phyloP scores from a whole-genome alignment of 2,797 vertebrate species.

The Coranthus polyacanthus region DNA sequence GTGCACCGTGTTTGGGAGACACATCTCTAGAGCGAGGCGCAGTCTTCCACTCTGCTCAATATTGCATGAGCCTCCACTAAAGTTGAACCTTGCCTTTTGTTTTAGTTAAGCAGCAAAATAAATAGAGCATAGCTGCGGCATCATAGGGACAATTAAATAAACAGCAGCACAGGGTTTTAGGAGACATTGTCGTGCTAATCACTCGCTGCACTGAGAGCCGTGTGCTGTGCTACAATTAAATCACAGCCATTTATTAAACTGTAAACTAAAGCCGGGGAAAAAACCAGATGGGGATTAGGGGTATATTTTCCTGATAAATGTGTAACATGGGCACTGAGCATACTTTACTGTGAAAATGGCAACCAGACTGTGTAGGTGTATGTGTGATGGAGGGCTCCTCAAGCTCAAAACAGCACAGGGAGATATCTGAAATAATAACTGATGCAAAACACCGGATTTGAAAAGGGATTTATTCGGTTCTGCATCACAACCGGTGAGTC shows the following conservation, averaged over 20 bases:
- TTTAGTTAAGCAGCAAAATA: slow-evolving; percentile 83
- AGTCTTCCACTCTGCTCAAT: slow-evolving; percentile 81
- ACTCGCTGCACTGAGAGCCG: slow-evolving; percentile 70
- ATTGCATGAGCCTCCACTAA: slow-evolving; percentile 82
- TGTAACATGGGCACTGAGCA: slow-evolving; percentile 58
- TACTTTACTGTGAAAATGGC: slow-evolving; percentile 50
- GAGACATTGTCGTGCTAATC: slow-evolving; percentile 79
- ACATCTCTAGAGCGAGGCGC: slow-evolving; percentile 76
- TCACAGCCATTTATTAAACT: slow-evolving; percentile 77
- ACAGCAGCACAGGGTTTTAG: slow-evolving; percentile 76
- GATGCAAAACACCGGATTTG: slow-evolving; percentile 76
- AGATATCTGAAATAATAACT: slow-evolving; percentile 75
- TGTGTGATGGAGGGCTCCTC: slow-evolving; percentile 20
- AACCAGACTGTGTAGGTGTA: slow-evolving; percentile 40
- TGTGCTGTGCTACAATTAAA: slow-evolving; percentile 72
- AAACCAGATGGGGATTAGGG: slow-evolving; percentile 62
- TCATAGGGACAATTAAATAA: slow-evolving; percentile 85
- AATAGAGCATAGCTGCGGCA: slow-evolving; percentile 82
- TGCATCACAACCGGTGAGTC: slow-evolving; percentile 65
- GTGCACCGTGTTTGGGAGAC: slow-evolving; percentile 61
- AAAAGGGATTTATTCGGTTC: slow-evolving; percentile 78
- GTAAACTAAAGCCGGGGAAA: slow-evolving; percentile 62
- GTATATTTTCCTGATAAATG: slow-evolving; percentile 63
- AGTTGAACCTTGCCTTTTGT: slow-evolving; percentile 83
- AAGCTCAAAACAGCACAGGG: slow-evolving; percentile 57